phyloP scores from a whole-genome alignment of 2,797 vertebrate species.

The Anabacerthia variegaticeps region DNA sequence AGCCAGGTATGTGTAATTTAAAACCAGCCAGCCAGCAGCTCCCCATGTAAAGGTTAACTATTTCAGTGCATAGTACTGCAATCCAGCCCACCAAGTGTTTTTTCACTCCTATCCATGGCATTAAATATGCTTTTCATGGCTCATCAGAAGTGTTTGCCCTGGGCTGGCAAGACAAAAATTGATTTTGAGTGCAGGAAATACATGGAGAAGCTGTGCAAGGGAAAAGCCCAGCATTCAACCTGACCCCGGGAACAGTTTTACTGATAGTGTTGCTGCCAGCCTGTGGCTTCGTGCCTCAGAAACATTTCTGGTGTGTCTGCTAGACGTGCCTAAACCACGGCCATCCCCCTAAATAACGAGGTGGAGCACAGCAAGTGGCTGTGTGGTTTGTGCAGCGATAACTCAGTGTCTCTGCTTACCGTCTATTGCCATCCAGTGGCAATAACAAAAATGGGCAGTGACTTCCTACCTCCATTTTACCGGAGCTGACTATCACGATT shows the following conservation, averaged over 20 bases:
- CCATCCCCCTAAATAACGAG: not conserved
- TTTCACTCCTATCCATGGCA: not conserved
- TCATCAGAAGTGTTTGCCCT: not conserved
- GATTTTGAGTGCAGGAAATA: not conserved
- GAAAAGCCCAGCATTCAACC: not conserved
- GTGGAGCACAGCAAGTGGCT: not conserved
- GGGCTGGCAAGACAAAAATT: not conserved
- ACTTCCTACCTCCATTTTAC: constrained; percentile 36
- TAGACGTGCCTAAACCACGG: accelerated
- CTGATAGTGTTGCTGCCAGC: not conserved
- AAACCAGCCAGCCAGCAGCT: not conserved
- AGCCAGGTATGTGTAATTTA: not conserved
- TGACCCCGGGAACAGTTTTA: not conserved
- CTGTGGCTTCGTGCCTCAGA: not conserved
- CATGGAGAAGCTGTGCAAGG: not conserved
- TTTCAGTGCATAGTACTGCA: not conserved
- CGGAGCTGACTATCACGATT: not conserved
- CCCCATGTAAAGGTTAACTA: not conserved
- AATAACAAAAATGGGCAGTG: constrained; percentile 43
- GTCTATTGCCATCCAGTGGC: constrained; percentile 79
- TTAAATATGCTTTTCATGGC: not conserved
- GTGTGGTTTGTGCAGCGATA: not conserved
- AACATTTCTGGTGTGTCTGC: not conserved
- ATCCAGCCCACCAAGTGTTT: not conserved
- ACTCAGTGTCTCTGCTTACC: not conserved